A percentile compares a stretch with the other conserved stretches of the same genome.
Conservation (phyloP, 2,888 invertebrate genomes). For the Ligdia adustata region DNA sequence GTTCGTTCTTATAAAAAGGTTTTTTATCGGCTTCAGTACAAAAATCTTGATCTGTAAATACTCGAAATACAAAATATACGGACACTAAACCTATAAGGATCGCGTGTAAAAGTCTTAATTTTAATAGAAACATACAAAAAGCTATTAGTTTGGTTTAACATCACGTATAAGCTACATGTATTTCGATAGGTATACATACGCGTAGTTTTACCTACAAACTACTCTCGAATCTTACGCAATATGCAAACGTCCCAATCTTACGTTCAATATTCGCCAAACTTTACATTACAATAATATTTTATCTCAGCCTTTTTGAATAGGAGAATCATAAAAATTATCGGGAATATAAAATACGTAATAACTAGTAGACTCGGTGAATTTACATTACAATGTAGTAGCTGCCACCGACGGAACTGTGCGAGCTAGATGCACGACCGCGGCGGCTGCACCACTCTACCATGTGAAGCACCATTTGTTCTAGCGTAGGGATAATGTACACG, state of each 20-base stretch:
- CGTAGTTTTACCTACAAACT: constrained; percentile 27
- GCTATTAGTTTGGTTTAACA: constrained; percentile 68
- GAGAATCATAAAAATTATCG: constrained; percentile 75
- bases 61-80: constrained; percentile 72
- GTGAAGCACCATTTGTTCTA: constrained; percentile 84
- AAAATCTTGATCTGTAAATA: constrained; percentile 32
- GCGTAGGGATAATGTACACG: constrained; percentile 83
- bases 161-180: constrained; percentile 57
- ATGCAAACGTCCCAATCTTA: constrained; percentile 55
- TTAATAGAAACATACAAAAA: constrained; percentile 81
- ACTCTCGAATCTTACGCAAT: constrained; percentile 38
- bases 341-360: constrained; percentile 75
- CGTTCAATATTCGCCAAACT: constrained; percentile 70
- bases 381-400: constrained; percentile 59
- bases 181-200: constrained; percentile 35
- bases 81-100: constrained; percentile 66
- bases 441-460: constrained; percentile 68
- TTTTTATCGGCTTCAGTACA: constrained; percentile 34
- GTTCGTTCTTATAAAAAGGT: too few relatives aligned
- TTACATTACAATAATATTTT: constrained; percentile 68
- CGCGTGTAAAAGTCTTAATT: constrained; percentile 72
- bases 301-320: constrained; percentile 83
- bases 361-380: constrained; percentile 69
- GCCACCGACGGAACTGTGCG: constrained; percentile 17
- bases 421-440: constrained; percentile 16